Evolutionary conservation across 2,888 invertebrate species (phyloP), one percentile per base, ranked within the genome.

Genomic region (Drosophila nigritarsus): DNA sequence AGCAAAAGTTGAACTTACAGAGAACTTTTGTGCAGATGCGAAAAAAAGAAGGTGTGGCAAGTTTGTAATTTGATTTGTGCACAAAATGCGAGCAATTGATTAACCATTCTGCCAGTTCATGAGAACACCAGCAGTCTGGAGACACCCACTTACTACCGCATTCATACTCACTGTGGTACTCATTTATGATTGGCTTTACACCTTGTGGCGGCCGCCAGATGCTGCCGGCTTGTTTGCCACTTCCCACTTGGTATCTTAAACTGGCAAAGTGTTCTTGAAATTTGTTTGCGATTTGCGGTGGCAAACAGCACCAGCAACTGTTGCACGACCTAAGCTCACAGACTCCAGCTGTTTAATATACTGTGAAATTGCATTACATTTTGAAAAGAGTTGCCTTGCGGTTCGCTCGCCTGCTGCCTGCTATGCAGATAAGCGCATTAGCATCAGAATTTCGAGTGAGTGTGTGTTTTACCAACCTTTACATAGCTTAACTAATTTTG

Each of bases 21-120:
- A 64, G 69, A 65, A 82, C 50, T 83, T 87, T 75, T 79, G 63
- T 66, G 72, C 79, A 69, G 77, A 80, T 49, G 73, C 64, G 67
- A 50, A 73, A 59, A 73, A 77, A 75, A 70, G 54, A 54, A 60
- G 55, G 73, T 66, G 73, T 75, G 86, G 82, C 75, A 84, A 82
- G 80, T 84, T 87, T 83, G 84, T 91, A 91, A 91, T 91, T 91
- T 91, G 91, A 91, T 91, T 91, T 91, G 91, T 89, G 90, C 80
- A 83, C 89, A 90, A 91, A 87, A 81, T 85, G 82, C 86, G 79
- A 78, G 77, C 85, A 84, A 89, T 85, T 89, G 88, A 89, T 89
- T 87, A 87, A 80, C 83, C 82, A 89, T 89, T 89, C 80, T 74
- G 67, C 50, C 61, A 80, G 83, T 82, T 81, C 76, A 80, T 82